Conservation (phyloP, 92 coral and sea anemone species). For the Isaurus tuberculatus region DNA sequence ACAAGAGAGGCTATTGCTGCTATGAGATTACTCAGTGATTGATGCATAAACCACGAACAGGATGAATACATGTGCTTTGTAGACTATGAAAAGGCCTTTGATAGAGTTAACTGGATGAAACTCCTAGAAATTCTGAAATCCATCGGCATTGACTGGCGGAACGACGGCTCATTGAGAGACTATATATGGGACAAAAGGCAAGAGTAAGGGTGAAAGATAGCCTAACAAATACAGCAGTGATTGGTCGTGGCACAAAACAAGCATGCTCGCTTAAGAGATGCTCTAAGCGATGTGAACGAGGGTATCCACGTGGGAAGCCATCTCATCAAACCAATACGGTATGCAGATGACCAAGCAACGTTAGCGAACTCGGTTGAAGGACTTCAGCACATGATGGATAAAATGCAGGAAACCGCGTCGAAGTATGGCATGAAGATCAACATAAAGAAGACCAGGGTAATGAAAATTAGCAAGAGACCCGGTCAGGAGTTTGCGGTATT, state of each 20-base stretch:
- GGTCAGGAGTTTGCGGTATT: slow-evolving; percentile 34
- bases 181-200: slow-evolving; percentile 33
- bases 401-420: not conserved
- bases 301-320: slow-evolving; percentile 38
- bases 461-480: slow-evolving; percentile 39
- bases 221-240: not conserved
- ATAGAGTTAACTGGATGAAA: slow-evolving; percentile 44
- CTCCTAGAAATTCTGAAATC: slow-evolving; percentile 8
- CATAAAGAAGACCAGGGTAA: slow-evolving; percentile 46
- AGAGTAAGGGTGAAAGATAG: slow-evolving; percentile 18
- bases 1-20: slow-evolving; percentile 46
- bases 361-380: slow-evolving; percentile 24
- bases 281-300: slow-evolving; percentile 37
- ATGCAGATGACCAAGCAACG: slow-evolving; percentile 36
- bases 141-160: not conserved
- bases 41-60: slow-evolving; percentile 47
- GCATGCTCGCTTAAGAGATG: slow-evolving; percentile 25
- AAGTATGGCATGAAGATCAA: slow-evolving; percentile 43
- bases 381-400: slow-evolving; percentile 38
- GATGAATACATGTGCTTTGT: slow-evolving; percentile 47
- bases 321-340: slow-evolving; percentile 41
- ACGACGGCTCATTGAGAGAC: slow-evolving; percentile 32
- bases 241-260: slow-evolving; percentile 36
- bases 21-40: slow-evolving; percentile 50
- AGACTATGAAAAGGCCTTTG: slow-evolving; percentile 50